These are phyloP conservation scores for Paramacrobiotus metropolitanus DNA, from an alignment of 1,140 invertebrate genomes.

Conservation along the genomic window DNA sequence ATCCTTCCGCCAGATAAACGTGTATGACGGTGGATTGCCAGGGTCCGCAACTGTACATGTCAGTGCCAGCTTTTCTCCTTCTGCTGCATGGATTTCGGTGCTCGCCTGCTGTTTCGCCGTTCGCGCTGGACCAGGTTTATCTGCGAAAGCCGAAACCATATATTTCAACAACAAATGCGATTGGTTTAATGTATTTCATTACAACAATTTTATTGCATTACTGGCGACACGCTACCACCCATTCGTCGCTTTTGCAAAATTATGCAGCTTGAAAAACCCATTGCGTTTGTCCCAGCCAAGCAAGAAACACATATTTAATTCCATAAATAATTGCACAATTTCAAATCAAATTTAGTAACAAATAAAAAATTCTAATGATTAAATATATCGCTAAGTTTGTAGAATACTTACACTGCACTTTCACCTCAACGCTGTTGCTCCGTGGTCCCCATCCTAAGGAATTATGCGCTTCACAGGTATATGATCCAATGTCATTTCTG, in stretches of 20 bases:
- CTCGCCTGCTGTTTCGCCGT: background rate
- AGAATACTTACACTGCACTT: constrained; percentile 3
- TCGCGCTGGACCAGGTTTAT: background rate
- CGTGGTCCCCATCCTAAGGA: background rate
- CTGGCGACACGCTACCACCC: no score
- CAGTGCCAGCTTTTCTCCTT: background rate
- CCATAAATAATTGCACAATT: background rate
- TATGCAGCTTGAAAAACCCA: no score
- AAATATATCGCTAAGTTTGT: no score
- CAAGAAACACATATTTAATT: background rate
- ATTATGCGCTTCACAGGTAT: constrained; percentile 1
- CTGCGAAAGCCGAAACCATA: background rate
- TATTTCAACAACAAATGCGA: background rate
- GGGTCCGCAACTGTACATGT: background rate
- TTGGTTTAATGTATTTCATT: no score
- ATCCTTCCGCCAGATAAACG: background rate
- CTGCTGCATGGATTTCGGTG: background rate
- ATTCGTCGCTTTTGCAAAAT: no score
- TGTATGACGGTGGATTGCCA: background rate
- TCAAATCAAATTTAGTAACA: background rate
- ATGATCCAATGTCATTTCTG: background rate
- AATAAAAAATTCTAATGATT: no score
- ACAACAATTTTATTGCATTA: no score
- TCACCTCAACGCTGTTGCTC: background rate
- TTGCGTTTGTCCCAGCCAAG: no score